phyloP scores from a whole-genome alignment of 2,797 vertebrate species.

The Limosa lapponica region DNA sequence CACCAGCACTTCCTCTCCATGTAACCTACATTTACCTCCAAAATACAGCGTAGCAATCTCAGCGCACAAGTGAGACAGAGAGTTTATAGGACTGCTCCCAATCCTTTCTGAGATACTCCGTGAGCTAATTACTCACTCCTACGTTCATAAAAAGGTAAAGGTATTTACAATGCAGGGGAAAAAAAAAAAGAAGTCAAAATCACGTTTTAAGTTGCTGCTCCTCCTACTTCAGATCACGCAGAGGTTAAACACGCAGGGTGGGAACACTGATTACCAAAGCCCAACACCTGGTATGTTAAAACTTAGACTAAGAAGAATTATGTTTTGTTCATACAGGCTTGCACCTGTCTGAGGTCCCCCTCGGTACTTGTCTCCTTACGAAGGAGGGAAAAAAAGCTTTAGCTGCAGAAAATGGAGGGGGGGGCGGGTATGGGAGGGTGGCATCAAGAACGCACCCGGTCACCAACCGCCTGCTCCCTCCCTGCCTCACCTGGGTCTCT shows the following conservation, averaged over 20 bases:
- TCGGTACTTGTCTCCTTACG: fast-evolving
- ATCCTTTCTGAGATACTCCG: neutral
- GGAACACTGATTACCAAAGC: neutral
- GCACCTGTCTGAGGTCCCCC: neutral
- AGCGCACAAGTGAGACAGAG: fast-evolving
- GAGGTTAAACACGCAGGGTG: neutral
- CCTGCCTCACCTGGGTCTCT: neutral
- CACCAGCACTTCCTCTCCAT: neutral
- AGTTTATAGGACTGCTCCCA: neutral
- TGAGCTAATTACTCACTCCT: neutral
- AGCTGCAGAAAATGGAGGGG: neutral
- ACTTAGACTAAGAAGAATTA: neutral
- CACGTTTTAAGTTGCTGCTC: neutral
- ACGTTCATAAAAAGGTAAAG: neutral
- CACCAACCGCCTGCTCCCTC: fast-evolving
- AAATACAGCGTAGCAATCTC: neutral
- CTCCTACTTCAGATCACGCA: neutral
- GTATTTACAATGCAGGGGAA: neutral
- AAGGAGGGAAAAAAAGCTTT: neutral
- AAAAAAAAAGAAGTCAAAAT: neutral
- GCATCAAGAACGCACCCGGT: fast-evolving
- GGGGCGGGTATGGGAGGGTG: neutral
- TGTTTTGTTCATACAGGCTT: neutral
- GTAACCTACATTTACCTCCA: neutral
- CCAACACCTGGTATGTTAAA: neutral